A percentile compares a stretch with the other conserved stretches of the same genome.
Conservation (phyloP, 2,797 vertebrate species). For the Cryptoblepharus egeriae region DNA sequence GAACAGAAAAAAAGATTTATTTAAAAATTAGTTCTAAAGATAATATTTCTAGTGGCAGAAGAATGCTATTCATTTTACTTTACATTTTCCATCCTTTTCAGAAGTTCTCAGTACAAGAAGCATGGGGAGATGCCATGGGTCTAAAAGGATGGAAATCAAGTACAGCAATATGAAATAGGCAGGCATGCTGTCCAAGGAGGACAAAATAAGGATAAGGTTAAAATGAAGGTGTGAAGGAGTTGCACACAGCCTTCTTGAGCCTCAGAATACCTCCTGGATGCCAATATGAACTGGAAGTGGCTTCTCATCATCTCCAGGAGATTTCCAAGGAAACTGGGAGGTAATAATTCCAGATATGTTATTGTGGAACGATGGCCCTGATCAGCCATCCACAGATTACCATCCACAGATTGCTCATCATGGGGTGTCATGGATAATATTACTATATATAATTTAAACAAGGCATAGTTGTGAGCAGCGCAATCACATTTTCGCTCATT, state of each 20-base stretch:
- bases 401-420: too few relatives aligned
- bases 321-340: too few relatives aligned
- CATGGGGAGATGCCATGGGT: neutral
- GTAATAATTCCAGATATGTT: too few relatives aligned
- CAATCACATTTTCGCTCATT: neutral
- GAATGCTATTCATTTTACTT: neutral
- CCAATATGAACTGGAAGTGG: too few relatives aligned
- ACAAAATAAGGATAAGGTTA: neutral
- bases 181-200: neutral
- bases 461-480: neutral
- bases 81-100: conserved; percentile 22
- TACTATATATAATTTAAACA: neutral
- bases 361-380: too few relatives aligned
- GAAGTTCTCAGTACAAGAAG: conserved; percentile 3
- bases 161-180: neutral
- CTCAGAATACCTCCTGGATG: too few relatives aligned
- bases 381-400: too few relatives aligned
- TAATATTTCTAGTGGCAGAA: conserved; percentile 59
- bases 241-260: too few relatives aligned
- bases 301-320: too few relatives aligned
- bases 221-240: too few relatives aligned
- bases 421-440: too few relatives aligned
- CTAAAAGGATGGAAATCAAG: neutral
- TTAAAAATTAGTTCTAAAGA: conserved; percentile 45
- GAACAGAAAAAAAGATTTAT: conserved; percentile 45